phyloP scores from a whole-genome alignment of 2,113 vertebrate species.

The Pithys albifrons region DNA sequence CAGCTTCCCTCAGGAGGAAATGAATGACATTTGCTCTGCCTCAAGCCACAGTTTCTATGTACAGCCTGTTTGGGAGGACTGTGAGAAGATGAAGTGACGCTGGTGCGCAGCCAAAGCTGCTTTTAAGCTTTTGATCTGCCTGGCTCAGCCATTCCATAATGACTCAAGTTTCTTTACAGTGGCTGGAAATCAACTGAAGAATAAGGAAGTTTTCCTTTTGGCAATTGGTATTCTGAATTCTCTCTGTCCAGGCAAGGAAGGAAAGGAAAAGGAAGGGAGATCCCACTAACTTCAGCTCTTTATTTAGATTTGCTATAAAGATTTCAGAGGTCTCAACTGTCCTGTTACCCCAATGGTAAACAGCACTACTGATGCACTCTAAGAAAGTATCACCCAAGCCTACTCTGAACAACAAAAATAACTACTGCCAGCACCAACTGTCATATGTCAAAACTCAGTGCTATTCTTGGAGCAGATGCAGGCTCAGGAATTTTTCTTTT shows the following conservation, averaged over 20 bases:
- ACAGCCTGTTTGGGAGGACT: neutral
- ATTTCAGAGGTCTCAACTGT: neutral
- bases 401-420: constrained; percentile 9
- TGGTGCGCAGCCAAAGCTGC: neutral
- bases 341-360: neutral
- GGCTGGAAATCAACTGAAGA: neutral
- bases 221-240: neutral
- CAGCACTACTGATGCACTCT: neutral
- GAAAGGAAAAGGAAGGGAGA: neutral
- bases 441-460: constrained; percentile 41
- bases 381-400: constrained; percentile 22
- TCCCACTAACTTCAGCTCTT: neutral
- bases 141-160: neutral
- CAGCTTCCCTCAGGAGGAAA: neutral
- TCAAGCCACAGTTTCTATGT: rapidly evolving
- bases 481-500: neutral
- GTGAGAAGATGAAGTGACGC: neutral
- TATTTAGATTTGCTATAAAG: constrained; percentile 25
- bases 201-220: neutral
- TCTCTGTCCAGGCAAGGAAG: neutral
- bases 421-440: constrained; percentile 46
- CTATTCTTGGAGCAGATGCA: constrained; percentile 57
- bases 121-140: neutral
- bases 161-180: neutral
- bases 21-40: neutral